These are phyloP conservation scores for Leptoteleia sp. DNA, from an alignment of 1,140 invertebrate genomes.

Conservation along the genomic window DNA sequence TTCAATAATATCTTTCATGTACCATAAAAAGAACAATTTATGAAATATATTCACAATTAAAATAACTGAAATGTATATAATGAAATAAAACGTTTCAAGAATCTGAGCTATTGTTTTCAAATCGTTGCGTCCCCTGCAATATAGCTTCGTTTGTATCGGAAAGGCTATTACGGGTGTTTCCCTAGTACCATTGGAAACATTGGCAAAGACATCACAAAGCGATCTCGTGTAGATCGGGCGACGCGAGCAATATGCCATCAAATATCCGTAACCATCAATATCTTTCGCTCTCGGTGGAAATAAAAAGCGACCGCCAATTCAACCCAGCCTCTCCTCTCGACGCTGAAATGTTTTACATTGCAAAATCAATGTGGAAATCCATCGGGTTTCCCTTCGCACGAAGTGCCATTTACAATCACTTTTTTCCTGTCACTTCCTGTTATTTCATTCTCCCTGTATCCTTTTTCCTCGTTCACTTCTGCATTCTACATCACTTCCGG, in stretches of 20 bases:
- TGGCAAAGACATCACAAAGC: constrained; percentile 80
- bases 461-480: constrained; percentile 35
- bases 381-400: constrained; percentile 67
- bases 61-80: no score
- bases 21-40: no score
- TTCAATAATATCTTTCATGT: no score
- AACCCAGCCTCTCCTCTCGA: constrained; percentile 33
- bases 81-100: constrained; percentile 13
- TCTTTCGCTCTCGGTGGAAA: constrained; percentile 66
- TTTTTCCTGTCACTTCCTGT: constrained; percentile 62
- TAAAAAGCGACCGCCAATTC: constrained; percentile 60
- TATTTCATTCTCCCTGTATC: constrained; percentile 60
- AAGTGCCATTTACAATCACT: constrained; percentile 63
- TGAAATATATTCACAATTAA: no score
- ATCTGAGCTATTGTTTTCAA: constrained; percentile 66
- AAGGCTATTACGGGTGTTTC: constrained; percentile 69
- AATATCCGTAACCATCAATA: constrained; percentile 82
- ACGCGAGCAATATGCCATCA: constrained; percentile 81
- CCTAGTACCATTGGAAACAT: constrained; percentile 73
- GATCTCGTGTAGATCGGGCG: constrained; percentile 73
- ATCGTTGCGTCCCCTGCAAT: constrained; percentile 62
- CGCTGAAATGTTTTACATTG: constrained; percentile 81
- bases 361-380: constrained; percentile 79
- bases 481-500: constrained; percentile 67
- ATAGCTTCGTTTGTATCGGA: constrained; percentile 53